These are phyloP conservation scores for Mylabris sibirica DNA, from an alignment of 2,888 invertebrate species.

Conservation along the genomic window DNA sequence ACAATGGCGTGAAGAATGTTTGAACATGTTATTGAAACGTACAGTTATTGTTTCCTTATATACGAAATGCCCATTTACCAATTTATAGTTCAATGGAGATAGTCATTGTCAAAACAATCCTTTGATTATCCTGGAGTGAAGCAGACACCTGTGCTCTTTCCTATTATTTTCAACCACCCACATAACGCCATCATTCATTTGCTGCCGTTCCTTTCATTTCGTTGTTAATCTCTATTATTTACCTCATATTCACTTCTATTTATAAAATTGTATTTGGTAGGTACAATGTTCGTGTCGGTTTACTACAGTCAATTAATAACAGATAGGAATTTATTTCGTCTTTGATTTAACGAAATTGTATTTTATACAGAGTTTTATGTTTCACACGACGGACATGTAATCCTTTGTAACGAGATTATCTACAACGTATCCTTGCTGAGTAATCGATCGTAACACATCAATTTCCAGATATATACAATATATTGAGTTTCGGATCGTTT, in stretches of 20 bases:
- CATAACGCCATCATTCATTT: neutral
- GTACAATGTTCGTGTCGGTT: neutral
- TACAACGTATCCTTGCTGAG: constrained; percentile 24
- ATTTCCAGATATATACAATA: constrained; percentile 28
- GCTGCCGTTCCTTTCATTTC: neutral
- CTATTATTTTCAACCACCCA: neutral
- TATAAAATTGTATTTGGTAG: too few relatives aligned
- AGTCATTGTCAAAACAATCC: constrained; percentile 37
- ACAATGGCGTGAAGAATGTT: neutral
- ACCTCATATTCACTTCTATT: neutral
- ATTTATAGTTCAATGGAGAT: constrained; percentile 9
- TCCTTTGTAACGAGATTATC: constrained; percentile 39
- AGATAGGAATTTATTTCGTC: constrained; percentile 31
- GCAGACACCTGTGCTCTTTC: constrained; percentile 24
- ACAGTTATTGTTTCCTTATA: constrained; percentile 10
- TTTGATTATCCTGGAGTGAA: constrained; percentile 37
- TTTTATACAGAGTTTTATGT: constrained; percentile 34
- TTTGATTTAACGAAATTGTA: constrained; percentile 24
- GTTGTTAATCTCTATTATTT: neutral
- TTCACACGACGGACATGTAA: constrained; percentile 36
- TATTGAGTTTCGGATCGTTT: constrained; percentile 8
- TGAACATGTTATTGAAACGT: neutral
- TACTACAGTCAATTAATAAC: constrained; percentile 24
- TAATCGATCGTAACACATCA: constrained; percentile 38
- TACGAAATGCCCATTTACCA: neutral